Conservation (phyloP, 2,888 invertebrate species). For the Bimastos eiseni region DNA sequence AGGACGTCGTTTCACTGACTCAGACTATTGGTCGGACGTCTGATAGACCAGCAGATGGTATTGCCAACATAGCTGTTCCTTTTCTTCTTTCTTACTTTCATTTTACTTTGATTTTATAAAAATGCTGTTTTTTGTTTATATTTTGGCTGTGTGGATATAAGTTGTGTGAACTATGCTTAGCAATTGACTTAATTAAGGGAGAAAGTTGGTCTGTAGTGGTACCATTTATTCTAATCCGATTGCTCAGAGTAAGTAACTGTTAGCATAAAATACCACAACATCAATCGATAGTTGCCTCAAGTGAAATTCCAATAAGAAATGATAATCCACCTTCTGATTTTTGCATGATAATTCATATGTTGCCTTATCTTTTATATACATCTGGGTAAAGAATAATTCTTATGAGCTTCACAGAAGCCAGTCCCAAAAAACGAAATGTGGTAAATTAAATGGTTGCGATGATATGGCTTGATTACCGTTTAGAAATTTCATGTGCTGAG, state of each 20-base stretch:
- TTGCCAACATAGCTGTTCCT: not conserved
- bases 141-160: constrained; percentile 4
- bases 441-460: not conserved
- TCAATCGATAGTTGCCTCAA: too few species aligned
- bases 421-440: not conserved
- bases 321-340: not conserved
- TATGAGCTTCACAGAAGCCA: not conserved
- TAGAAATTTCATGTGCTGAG: not conserved
- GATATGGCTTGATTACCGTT: not conserved
- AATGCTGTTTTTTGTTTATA: not conserved
- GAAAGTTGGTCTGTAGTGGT: too few species aligned
- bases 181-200: too few species aligned
- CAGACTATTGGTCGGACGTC: not conserved
- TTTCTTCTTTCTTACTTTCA: not conserved
- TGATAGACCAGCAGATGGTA: not conserved
- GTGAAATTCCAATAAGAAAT: too few species aligned
- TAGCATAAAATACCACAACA: too few species aligned
- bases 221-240: too few species aligned
- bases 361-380: not conserved
- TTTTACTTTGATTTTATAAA: not conserved
- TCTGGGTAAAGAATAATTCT: not conserved
- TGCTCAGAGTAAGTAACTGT: too few species aligned
- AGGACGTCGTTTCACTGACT: not conserved
- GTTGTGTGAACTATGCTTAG: not conserved
- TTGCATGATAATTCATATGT: not conserved